Percentiles rank a stretch among this genome's conserved stretches.
phyloP scores from a whole-genome alignment of 2,797 vertebrate genomes.

The Propithecus perrieri region DNA sequence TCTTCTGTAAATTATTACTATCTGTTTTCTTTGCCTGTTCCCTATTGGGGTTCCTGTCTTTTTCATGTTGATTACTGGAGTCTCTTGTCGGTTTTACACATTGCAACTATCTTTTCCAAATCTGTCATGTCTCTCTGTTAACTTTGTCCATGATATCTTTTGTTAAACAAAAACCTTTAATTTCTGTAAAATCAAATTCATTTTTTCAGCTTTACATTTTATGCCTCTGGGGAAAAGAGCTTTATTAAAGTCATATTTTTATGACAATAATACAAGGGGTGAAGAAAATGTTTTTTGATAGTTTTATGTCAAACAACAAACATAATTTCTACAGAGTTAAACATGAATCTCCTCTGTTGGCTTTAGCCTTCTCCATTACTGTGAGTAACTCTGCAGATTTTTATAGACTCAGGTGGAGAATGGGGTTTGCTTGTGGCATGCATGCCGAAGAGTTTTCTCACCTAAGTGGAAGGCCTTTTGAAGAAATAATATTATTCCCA shows the following conservation, averaged over 20 bases:
- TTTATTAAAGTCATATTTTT: slow-evolving; percentile 57
- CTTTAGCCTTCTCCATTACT: background rate
- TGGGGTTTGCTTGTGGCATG: background rate
- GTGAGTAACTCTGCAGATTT: slow-evolving; percentile 2
- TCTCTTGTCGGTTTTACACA: background rate
- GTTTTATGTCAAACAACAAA: slow-evolving; percentile 43
- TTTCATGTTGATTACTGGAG: background rate
- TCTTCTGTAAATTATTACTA: background rate
- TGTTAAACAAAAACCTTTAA: slow-evolving; percentile 49
- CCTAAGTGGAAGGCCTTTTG: background rate
- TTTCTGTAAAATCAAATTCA: slow-evolving; percentile 49
- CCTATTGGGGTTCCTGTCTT: background rate
- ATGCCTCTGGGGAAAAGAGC: background rate
- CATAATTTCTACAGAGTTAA: background rate
- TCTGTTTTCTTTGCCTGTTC: background rate
- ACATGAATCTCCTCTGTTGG: background rate
- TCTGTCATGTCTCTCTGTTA: slow-evolving; percentile 21
- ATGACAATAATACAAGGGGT: background rate
- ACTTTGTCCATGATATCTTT: background rate
- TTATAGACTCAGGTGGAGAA: background rate
- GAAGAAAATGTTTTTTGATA: background rate
- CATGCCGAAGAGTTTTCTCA: background rate
- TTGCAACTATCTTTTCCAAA: slow-evolving; percentile 1
- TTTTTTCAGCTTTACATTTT: slow-evolving; percentile 32
- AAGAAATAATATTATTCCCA: background rate